Conservation (phyloP, 1,140 invertebrate species). For the Varroa destructor region DNA sequence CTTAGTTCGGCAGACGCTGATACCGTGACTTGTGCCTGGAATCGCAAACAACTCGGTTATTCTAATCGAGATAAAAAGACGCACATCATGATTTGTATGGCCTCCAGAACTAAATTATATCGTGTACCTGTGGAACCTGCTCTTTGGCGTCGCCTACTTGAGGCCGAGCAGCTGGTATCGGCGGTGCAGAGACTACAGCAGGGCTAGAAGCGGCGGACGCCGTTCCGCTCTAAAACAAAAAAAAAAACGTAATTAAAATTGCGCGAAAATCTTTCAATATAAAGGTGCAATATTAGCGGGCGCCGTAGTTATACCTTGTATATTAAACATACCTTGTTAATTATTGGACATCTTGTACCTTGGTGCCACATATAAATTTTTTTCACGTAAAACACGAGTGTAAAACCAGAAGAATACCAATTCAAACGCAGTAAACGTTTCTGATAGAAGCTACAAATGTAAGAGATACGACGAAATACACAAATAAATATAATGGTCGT, state of each 20-base stretch:
- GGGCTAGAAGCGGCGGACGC: neutral
- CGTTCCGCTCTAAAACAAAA: conserved; percentile 2
- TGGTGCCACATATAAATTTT: neutral
- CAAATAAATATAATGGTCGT: too few species aligned
- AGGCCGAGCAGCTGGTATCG: neutral
- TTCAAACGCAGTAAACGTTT: too few species aligned
- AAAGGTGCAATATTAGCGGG: neutral
- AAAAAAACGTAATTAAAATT: neutral
- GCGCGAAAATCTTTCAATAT: neutral
- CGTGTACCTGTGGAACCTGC: neutral
- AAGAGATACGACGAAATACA: too few species aligned
- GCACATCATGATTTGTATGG: too few species aligned
- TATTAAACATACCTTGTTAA: neutral
- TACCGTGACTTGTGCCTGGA: conserved; percentile 37
- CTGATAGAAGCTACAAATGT: too few species aligned
- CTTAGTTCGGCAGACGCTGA: conserved; percentile 33
- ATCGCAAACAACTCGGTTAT: neutral
- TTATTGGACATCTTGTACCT: neutral
- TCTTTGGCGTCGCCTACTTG: conserved; percentile 1
- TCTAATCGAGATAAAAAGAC: too few species aligned
- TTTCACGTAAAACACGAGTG: neutral
- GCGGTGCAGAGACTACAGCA: conserved; percentile 30
- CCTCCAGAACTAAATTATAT: neutral
- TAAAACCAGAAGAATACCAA: too few species aligned
- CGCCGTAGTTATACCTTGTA: neutral